Conservation (phyloP, 2,888 invertebrate genomes). For the Galeopsomyia nigrocyanea region DNA sequence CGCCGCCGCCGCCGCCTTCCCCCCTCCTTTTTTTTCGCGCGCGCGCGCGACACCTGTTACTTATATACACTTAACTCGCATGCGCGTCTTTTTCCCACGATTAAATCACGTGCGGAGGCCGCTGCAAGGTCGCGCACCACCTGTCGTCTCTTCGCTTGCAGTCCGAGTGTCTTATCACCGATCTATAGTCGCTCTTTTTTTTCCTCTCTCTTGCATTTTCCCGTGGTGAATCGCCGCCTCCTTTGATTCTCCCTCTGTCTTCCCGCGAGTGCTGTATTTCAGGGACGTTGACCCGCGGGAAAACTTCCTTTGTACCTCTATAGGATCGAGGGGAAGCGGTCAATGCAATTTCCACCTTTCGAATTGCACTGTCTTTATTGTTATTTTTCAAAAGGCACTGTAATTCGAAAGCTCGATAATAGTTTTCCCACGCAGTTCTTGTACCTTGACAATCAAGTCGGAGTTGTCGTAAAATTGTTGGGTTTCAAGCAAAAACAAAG, state of each 20-base stretch:
- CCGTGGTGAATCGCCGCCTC: slow-evolving; percentile 7
- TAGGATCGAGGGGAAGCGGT: too few relatives aligned
- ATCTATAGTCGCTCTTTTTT: slow-evolving; percentile 15
- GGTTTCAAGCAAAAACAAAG: too few relatives aligned
- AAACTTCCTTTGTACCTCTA: background rate
- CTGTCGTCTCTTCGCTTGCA: slow-evolving; percentile 48
- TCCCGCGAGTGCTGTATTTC: slow-evolving; percentile 8
- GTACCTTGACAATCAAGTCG: background rate
- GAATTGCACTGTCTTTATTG: too few relatives aligned
- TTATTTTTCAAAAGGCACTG: too few relatives aligned
- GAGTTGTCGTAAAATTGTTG: too few relatives aligned
- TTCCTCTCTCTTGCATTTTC: slow-evolving; percentile 23
- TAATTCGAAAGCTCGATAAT: slow-evolving; percentile 11
- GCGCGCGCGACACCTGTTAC: slow-evolving; percentile 23
- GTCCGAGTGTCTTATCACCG: too few relatives aligned
- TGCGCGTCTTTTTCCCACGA: slow-evolving; percentile 64
- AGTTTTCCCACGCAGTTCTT: background rate
- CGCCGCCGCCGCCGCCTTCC: slow-evolving; percentile 50
- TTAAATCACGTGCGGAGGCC: slow-evolving; percentile 60
- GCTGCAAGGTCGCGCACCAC: slow-evolving; percentile 60
- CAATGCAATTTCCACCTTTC: too few relatives aligned
- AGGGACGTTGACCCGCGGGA: slow-evolving; percentile 19
- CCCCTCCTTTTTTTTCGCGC: slow-evolving; percentile 59
- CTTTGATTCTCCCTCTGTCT: slow-evolving; percentile 26
- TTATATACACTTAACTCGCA: too few relatives aligned